Base-by-base conservation (phyloP, 2,888 invertebrate genomes). In the Tyria jacobaeae region DNA sequence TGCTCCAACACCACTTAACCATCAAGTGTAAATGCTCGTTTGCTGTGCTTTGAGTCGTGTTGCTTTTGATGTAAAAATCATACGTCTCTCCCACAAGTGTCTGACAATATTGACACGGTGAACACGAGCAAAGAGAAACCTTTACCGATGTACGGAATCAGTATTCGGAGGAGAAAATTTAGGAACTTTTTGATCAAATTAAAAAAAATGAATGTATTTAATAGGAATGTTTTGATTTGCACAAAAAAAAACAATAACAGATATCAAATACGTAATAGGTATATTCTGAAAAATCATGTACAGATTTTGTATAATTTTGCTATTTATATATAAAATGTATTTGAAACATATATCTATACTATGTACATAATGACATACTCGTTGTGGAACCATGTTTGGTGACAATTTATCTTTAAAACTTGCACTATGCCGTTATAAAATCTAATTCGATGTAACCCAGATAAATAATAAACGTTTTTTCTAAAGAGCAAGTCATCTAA, bases 1-100 rank as follows among this genome's bases (percentile, higher is more conserved):
- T 47, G 63, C 75, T 70, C 60, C 60, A 57, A 73, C 76, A 75
- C 73, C 71, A 70, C 68, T 69, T 51, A 66, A 66, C 66, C 73
- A 65, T 73, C 72, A 76, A 68, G 69, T 71, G 76, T 66, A 71
- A 79, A 66, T 69, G 65, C 68, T 53, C 80, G 75, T 76, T 68
- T 70, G 71, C 74, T 74, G 60, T 71, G 78, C 80, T 83, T 82
- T 82, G 81, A 79, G 64, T 61, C 78, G 78, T 70, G 68, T 76
- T 81, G 74, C 87, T 89, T 91, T 92, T 92, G 92, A 93, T 92
- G 88, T 91, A 85, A 89, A 89, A 92, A 85, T 88, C 88, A 90
- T 89, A 81, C 76, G 78, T 81, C 76, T 79, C 82, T 80, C 85
- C 82, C 83, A 81, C 81, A 80, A 86, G 85, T 84, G 85, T 84